phyloP scores from a whole-genome alignment of 2,888 invertebrate species.

The Ormyrus nitidulus region DNA sequence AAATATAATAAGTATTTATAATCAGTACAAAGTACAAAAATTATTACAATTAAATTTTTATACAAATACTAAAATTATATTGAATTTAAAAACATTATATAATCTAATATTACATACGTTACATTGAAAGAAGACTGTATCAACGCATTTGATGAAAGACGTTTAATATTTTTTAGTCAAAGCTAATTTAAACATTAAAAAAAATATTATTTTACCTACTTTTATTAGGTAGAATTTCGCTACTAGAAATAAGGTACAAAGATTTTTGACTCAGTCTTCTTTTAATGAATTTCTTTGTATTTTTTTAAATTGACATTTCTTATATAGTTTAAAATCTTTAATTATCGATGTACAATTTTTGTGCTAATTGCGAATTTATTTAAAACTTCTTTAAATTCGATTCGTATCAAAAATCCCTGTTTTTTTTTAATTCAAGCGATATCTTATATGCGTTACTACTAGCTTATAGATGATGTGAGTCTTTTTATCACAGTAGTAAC shows the following conservation, averaged over 20 bases:
- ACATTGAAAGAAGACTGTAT: neutral
- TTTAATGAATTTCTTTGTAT: conserved; percentile 32
- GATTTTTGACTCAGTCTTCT: neutral
- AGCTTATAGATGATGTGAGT: conserved; percentile 46
- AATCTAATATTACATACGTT: conserved; percentile 34
- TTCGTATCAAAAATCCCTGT: conserved; percentile 47
- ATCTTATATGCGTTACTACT: conserved; percentile 44
- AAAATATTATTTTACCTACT: too few species aligned
- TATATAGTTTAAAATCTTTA: conserved; percentile 42
- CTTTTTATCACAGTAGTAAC: conserved; percentile 55
- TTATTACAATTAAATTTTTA: conserved; percentile 48
- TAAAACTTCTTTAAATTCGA: conserved; percentile 49
- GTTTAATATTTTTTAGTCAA: too few species aligned
- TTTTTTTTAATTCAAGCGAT: conserved; percentile 33
- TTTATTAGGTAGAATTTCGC: too few species aligned
- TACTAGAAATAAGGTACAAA: too few species aligned
- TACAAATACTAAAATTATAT: conserved; percentile 42
- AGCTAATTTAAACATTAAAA: too few species aligned
- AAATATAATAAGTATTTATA: conserved; percentile 32
- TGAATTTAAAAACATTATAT: conserved; percentile 27
- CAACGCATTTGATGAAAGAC: too few species aligned
- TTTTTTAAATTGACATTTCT: conserved; percentile 38
- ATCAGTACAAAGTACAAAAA: conserved; percentile 44
- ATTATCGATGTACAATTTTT: conserved; percentile 29
- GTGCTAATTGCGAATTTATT: conserved; percentile 45